phyloP scores from a whole-genome alignment of 35 echinoderm and acorn worm genomes.

The Amphiura filiformis region DNA sequence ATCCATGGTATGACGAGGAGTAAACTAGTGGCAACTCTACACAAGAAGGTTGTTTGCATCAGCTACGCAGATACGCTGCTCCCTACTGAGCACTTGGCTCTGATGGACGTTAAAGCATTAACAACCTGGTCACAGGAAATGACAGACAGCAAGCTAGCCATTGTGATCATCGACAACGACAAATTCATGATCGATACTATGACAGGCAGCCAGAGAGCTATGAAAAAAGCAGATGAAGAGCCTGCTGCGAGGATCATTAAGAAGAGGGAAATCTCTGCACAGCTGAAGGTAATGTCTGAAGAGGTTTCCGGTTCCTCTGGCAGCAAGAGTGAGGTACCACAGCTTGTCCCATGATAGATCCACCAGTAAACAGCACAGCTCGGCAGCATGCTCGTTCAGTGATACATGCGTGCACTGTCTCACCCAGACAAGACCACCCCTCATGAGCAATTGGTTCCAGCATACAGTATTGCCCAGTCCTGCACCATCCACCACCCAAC shows the following conservation, averaged over 20 bases:
- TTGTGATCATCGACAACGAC: slow-evolving; percentile 45
- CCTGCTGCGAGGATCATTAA: background rate
- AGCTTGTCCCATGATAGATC: no score
- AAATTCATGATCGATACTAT: slow-evolving; percentile 35
- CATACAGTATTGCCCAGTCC: no score
- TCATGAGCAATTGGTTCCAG: no score
- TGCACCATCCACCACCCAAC: no score
- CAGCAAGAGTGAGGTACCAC: no score
- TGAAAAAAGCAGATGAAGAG: background rate
- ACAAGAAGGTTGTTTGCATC: slow-evolving; percentile 36
- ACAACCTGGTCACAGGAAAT: slow-evolving; percentile 13
- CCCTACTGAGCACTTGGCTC: background rate
- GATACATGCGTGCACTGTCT: no score
- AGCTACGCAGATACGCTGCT: slow-evolving; percentile 15
- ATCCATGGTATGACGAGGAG: background rate
- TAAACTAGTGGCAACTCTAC: background rate
- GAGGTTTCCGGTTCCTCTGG: background rate
- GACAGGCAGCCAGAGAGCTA: slow-evolving; percentile 29
- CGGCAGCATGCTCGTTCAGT: no score
- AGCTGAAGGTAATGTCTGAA: background rate
- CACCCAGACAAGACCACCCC: no score
- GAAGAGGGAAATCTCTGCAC: background rate
- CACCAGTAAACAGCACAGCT: no score
- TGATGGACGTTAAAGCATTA: slow-evolving; percentile 33
- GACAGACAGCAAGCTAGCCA: slow-evolving; percentile 8